Percentiles rank a stretch among this genome's conserved stretches.
These are phyloP conservation scores for Torymus auratus DNA, from an alignment of 2,888 invertebrate genomes.

Conservation along the genomic window DNA sequence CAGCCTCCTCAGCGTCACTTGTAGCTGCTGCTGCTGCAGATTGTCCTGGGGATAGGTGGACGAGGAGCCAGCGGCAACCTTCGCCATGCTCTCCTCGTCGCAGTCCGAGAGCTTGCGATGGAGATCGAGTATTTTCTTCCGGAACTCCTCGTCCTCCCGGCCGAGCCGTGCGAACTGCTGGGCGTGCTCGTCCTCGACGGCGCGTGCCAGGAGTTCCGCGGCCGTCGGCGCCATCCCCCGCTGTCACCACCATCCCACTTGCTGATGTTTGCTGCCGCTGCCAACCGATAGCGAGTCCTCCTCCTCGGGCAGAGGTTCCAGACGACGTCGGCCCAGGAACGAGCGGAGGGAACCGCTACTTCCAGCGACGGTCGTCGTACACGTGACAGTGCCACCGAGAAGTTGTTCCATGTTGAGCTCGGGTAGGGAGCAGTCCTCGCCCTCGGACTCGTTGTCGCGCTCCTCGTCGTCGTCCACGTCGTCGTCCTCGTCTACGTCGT, in stretches of 20 bases:
- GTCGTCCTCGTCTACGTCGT: constrained; percentile 83
- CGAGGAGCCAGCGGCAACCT: not conserved
- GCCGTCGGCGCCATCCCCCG: constrained; percentile 65
- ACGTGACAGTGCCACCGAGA: constrained; percentile 61
- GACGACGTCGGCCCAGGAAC: constrained; percentile 82
- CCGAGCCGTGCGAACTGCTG: constrained; percentile 67
- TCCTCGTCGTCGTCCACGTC: constrained; percentile 83
- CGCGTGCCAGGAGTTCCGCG: constrained; percentile 55
- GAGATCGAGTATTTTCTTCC: constrained; percentile 73
- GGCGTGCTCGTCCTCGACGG: constrained; percentile 65
- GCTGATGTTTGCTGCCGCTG: constrained; percentile 65
- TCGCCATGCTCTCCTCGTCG: constrained; percentile 40
- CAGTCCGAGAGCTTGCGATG: constrained; percentile 71
- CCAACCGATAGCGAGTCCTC: constrained; percentile 80
- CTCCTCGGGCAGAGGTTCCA: constrained; percentile 91
- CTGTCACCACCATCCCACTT: constrained; percentile 76
- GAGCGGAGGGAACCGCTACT: constrained; percentile 70
- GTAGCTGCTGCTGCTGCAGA: too few species aligned
- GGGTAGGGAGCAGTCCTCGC: constrained; percentile 68
- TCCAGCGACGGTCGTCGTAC: constrained; percentile 60
- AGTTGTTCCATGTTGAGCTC: constrained; percentile 75
- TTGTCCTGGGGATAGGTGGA: constrained; percentile 48
- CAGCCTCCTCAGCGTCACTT: constrained; percentile 54
- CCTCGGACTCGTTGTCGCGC: constrained; percentile 72
- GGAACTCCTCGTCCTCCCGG: constrained; percentile 73